These are phyloP conservation scores for Rutilus rutilus DNA, from an alignment of 2,113 vertebrate species.

Conservation along the genomic window DNA sequence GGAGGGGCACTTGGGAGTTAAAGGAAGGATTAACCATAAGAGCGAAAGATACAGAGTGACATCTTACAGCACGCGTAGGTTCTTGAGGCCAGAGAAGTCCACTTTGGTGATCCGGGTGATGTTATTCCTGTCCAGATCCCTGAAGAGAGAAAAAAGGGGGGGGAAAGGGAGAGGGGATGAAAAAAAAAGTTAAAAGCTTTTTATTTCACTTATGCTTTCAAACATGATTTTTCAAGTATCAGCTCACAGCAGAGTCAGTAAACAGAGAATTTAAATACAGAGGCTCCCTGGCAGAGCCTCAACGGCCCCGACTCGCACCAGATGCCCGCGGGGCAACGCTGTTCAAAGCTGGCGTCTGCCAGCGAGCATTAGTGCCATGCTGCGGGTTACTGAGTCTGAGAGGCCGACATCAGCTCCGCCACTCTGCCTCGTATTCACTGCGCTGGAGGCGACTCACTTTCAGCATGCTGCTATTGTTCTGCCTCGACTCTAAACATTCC, in stretches of 20 bases:
- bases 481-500: not conserved
- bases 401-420: not conserved
- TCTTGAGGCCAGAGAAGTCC: slow-evolving; percentile 93
- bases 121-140: slow-evolving; percentile 96
- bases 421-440: not conserved
- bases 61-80: slow-evolving; percentile 96
- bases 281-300: not conserved
- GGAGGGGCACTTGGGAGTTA: not conserved
- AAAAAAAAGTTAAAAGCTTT: slow-evolving; percentile 19
- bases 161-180: slow-evolving; percentile 5
- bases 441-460: not conserved
- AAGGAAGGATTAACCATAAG: slow-evolving; percentile 17
- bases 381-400: slow-evolving; percentile 17
- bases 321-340: not conserved
- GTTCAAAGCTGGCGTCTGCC: slow-evolving; percentile 24
- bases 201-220: slow-evolving; percentile 22
- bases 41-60: not conserved
- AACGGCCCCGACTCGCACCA: not conserved
- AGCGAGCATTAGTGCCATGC: slow-evolving; percentile 38
- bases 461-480: not conserved
- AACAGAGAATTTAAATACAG: slow-evolving; percentile 12
- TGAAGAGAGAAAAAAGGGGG: slow-evolving; percentile 57
- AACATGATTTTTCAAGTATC: not conserved
- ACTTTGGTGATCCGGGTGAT: slow-evolving; percentile 94
- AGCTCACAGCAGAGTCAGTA: not conserved